Percentiles rank a stretch among this genome's conserved stretches.
Evolutionary conservation across 1,140 invertebrate species (phyloP).

Genomic region (Pachyrhynchus sulphureomaculatus): DNA sequence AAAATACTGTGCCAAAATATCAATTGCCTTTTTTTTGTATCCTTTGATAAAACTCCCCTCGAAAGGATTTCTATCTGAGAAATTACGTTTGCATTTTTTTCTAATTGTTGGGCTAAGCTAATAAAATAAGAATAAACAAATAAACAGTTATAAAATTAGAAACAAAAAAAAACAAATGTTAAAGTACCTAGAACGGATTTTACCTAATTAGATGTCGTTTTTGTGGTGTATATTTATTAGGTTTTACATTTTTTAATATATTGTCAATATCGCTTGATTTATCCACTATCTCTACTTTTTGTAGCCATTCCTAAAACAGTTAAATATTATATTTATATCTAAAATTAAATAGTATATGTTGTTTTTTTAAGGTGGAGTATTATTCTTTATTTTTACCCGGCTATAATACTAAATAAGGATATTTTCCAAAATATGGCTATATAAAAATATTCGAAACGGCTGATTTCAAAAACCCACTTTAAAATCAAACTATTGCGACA

Average conservation of each 20-base stretch:
- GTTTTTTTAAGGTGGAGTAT: too few relatives aligned
- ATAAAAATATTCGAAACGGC: too few relatives aligned
- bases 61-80: conserved; percentile 41
- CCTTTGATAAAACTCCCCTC: conserved; percentile 38
- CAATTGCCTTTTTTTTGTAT: conserved; percentile 37
- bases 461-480: too few relatives aligned
- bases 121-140: too few relatives aligned
- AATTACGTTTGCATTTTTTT: conserved; percentile 38
- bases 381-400: too few relatives aligned
- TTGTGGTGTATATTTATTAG: conserved; percentile 12
- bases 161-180: too few relatives aligned
- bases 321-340: too few relatives aligned
- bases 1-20: conserved; percentile 40
- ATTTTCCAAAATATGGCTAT: too few relatives aligned
- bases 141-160: too few relatives aligned
- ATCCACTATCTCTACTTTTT: conserved; percentile 1
- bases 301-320: conserved; percentile 36
- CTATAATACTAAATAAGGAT: too few relatives aligned
- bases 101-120: conserved; percentile 39
- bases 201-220: conserved; percentile 7
- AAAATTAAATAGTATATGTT: too few relatives aligned
- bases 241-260: neutral
- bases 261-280: neutral
- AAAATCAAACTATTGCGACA: too few relatives aligned
- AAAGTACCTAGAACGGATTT: neutral